These are phyloP conservation scores for Aricia artaxerxes DNA, from an alignment of 2,888 invertebrate genomes.

Conservation along the genomic window DNA sequence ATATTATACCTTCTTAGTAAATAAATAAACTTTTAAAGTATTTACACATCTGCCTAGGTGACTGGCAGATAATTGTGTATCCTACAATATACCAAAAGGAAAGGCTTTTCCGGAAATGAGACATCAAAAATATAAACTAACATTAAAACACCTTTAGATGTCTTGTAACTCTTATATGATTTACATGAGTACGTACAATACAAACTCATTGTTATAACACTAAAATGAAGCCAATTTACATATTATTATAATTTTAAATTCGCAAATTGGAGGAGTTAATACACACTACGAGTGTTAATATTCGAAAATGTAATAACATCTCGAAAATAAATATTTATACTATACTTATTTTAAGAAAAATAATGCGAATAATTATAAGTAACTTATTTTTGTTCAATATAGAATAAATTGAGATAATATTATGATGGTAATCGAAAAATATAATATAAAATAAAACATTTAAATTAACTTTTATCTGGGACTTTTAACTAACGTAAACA, in stretches of 20 bases:
- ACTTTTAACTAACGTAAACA: too few relatives aligned
- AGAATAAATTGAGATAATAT: not conserved
- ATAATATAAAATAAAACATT: too few relatives aligned
- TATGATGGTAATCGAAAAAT: too few relatives aligned
- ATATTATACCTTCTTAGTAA: not conserved
- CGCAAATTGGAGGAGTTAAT: not conserved
- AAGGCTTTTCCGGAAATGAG: not conserved
- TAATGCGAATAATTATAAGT: not conserved
- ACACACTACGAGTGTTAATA: not conserved
- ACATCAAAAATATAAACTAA: not conserved
- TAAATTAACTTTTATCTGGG: too few relatives aligned
- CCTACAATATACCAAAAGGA: not conserved
- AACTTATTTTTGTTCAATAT: not conserved
- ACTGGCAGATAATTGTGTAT: too few relatives aligned
- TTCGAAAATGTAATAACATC: not conserved
- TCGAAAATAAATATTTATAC: not conserved
- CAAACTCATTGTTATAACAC: not conserved
- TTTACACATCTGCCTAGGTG: too few relatives aligned
- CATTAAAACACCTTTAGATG: not conserved
- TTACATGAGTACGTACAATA: not conserved
- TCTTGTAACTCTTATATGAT: constrained; percentile 3
- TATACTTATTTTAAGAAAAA: not conserved
- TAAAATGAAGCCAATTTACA: constrained; percentile 2
- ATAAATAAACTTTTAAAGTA: too few relatives aligned
- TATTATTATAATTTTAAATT: not conserved